phyloP scores from a whole-genome alignment of 2,888 invertebrate genomes.

The Hipparchia semele region DNA sequence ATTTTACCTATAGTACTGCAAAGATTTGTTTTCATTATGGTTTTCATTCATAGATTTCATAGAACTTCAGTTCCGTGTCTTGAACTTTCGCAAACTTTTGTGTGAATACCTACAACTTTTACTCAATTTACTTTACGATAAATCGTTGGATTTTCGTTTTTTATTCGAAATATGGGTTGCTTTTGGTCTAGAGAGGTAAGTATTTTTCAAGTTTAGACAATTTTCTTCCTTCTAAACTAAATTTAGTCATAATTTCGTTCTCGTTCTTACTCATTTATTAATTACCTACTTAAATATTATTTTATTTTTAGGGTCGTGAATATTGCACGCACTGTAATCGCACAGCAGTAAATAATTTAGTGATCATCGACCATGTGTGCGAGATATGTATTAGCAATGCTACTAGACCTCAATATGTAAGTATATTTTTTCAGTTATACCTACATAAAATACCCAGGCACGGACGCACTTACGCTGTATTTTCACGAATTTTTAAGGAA shows the following conservation, averaged over 20 bases:
- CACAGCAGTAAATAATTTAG: constrained; percentile 10
- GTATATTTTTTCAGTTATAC: neutral
- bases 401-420: neutral
- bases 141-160: neutral
- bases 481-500: too few relatives aligned
- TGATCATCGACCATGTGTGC: constrained; percentile 16
- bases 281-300: neutral
- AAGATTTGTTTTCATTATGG: too few relatives aligned
- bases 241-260: too few relatives aligned
- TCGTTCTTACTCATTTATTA: neutral
- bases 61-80: too few relatives aligned
- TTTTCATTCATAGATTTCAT: too few relatives aligned
- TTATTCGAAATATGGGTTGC: constrained; percentile 15
- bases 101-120: too few relatives aligned
- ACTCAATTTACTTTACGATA: too few relatives aligned
- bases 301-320: constrained; percentile 3
- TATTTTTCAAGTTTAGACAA: neutral
- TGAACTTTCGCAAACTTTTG: too few relatives aligned
- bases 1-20: too few relatives aligned
- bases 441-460: too few relatives aligned
- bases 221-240: too few relatives aligned
- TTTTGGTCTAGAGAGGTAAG: constrained; percentile 13
- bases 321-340: constrained; percentile 7
- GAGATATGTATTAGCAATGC: constrained; percentile 16
- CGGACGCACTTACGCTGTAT: too few relatives aligned